Evolutionary conservation across 2,797 vertebrate species (phyloP).

Genomic region (Hoplostethus atlanticus): DNA sequence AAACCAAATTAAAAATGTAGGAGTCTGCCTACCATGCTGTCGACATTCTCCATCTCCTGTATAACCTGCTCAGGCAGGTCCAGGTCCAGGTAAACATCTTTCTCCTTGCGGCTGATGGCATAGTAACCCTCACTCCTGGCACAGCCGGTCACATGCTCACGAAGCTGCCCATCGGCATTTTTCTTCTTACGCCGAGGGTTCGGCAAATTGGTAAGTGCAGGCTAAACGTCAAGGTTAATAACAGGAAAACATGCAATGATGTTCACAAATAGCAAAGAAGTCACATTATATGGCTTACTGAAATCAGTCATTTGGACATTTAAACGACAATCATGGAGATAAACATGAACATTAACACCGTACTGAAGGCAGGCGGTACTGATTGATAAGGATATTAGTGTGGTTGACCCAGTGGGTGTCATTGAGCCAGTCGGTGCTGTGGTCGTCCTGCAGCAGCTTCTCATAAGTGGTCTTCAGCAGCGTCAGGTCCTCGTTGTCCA

Average conservation of each 20-base stretch:
- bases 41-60: conserved; percentile 86
- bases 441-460: conserved; percentile 90
- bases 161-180: conserved; percentile 83
- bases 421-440: conserved; percentile 93
- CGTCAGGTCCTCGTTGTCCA: conserved; percentile 90
- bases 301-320: no score
- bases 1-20: not conserved
- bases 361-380: not conserved
- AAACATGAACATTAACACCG: no score
- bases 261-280: not conserved
- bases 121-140: conserved; percentile 95
- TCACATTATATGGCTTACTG: not conserved
- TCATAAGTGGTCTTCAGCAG: conserved; percentile 90
- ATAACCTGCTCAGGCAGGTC: conserved; percentile 88
- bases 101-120: conserved; percentile 94
- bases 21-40: conserved; percentile 80
- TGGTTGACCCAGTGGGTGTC: conserved; percentile 97
- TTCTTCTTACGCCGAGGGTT: conserved; percentile 91
- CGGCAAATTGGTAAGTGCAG: conserved; percentile 91
- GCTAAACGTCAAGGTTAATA: conserved; percentile 83
- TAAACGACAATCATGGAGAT: no score
- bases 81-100: conserved; percentile 93
- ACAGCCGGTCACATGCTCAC: conserved; percentile 91
- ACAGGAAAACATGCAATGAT: not conserved
- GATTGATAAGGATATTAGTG: conserved; percentile 90